Conservation (phyloP, 2,888 invertebrate species). For the Adelognathus sp. region DNA sequence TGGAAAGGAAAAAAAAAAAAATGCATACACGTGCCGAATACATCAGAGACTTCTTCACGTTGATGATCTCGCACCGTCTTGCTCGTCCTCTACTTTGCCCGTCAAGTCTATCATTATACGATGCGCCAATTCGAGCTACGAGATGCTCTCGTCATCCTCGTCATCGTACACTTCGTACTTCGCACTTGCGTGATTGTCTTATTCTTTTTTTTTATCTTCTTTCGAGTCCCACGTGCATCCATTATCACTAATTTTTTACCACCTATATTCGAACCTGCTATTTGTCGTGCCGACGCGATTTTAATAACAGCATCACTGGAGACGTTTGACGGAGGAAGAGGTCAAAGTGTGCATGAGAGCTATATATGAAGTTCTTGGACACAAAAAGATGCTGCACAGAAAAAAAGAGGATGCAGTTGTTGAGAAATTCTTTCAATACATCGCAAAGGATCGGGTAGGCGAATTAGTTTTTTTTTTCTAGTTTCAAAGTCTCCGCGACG, state of each 20-base stretch:
- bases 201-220: neutral
- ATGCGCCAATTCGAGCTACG: neutral
- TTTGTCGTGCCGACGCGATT: neutral
- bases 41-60: neutral
- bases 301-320: neutral
- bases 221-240: neutral
- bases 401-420: too few relatives aligned
- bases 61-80: slow-evolving; percentile 1
- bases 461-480: too few relatives aligned
- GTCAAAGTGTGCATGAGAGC: neutral
- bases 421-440: too few relatives aligned
- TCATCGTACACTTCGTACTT: slow-evolving; percentile 10
- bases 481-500: too few relatives aligned
- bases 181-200: slow-evolving; percentile 6
- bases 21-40: neutral
- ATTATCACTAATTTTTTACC: neutral
- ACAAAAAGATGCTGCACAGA: neutral
- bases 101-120: slow-evolving; percentile 16
- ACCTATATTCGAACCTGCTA: neutral
- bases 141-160: slow-evolving; percentile 11
- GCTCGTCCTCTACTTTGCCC: neutral
- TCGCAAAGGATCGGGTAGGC: too few relatives aligned
- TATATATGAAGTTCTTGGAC: too few relatives aligned
- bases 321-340: neutral
- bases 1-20: neutral